Evolutionary conservation across 2,113 vertebrate genomes (phyloP).

Genomic region (Tricholaema leucomelas): DNA sequence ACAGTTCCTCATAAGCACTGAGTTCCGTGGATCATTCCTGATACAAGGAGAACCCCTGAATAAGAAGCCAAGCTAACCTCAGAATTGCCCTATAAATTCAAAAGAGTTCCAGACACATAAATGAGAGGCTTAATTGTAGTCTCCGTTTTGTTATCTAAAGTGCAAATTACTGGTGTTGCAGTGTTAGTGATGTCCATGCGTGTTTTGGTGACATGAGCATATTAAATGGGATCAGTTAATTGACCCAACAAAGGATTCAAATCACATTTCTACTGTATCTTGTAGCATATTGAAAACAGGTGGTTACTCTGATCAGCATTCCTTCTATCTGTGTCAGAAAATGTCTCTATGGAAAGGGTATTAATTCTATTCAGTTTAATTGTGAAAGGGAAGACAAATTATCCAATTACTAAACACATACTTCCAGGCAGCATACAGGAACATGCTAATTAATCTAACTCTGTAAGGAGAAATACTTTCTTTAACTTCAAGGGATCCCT

Average conservation of each 20-base stretch:
- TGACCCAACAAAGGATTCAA: neutral
- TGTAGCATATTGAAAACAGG: neutral
- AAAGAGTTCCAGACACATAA: neutral
- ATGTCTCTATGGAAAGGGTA: constrained; percentile 33
- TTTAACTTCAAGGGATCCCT: constrained; percentile 3
- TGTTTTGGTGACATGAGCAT: neutral
- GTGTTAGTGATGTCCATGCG: neutral
- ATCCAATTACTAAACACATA: constrained; percentile 65
- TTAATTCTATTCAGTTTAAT: constrained; percentile 60
- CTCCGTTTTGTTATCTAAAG: neutral
- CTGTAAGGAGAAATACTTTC: neutral
- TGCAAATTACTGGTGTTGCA: neutral
- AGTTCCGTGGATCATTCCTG: fast-evolving
- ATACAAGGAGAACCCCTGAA: neutral
- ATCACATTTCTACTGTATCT: neutral
- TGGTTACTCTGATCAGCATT: constrained; percentile 46
- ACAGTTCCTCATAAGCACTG: fast-evolving
- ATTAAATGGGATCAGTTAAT: neutral
- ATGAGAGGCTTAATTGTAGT: neutral
- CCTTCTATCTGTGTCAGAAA: constrained; percentile 42
- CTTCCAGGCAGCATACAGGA: constrained; percentile 65
- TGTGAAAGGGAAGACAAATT: constrained; percentile 74
- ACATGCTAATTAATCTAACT: constrained; percentile 71
- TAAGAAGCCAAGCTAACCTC: neutral
- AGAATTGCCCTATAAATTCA: neutral